Evolutionary conservation across 37 sponge, comb jelly and placozoan genomes (phyloP).

Genomic region (Beroe ovata): DNA sequence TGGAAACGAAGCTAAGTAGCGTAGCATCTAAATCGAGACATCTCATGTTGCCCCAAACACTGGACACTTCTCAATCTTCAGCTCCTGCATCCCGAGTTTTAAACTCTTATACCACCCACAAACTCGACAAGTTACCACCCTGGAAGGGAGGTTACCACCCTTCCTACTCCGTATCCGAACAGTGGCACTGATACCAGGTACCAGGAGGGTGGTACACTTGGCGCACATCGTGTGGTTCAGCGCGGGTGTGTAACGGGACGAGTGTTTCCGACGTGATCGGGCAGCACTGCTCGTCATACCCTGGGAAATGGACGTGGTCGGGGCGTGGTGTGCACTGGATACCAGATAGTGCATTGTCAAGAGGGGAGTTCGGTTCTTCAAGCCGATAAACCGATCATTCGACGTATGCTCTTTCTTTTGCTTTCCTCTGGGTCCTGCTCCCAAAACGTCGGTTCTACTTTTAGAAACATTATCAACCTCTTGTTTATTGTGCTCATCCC

Average conservation of each 20-base stretch:
- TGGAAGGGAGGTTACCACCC: conserved; percentile 9
- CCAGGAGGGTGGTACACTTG: conserved; percentile 14
- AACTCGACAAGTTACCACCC: conserved; percentile 23
- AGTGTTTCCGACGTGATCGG: background rate
- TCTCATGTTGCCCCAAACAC: background rate
- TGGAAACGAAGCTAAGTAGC: too few species aligned
- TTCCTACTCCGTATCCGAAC: background rate
- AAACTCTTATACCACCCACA: conserved; percentile 22
- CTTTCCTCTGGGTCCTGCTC: too few species aligned
- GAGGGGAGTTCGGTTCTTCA: background rate
- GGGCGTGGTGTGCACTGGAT: background rate
- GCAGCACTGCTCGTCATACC: background rate
- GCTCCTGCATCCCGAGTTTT: background rate
- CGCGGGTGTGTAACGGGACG: background rate
- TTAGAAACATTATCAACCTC: too few species aligned
- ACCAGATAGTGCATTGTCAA: conserved; percentile 6
- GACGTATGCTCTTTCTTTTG: too few species aligned
- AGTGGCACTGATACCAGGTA: conserved; percentile 1
- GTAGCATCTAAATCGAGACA: too few species aligned
- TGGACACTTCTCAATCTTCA: conserved; percentile 35
- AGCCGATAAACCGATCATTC: background rate
- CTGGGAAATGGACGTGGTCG: background rate
- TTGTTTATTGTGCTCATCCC: too few species aligned
- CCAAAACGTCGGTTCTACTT: too few species aligned
- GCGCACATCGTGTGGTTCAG: conserved; percentile 33